A percentile compares a stretch with the other conserved stretches of the same genome.
Evolutionary conservation across 2,888 invertebrate species (phyloP).

Genomic region (Diadromus collaris): DNA sequence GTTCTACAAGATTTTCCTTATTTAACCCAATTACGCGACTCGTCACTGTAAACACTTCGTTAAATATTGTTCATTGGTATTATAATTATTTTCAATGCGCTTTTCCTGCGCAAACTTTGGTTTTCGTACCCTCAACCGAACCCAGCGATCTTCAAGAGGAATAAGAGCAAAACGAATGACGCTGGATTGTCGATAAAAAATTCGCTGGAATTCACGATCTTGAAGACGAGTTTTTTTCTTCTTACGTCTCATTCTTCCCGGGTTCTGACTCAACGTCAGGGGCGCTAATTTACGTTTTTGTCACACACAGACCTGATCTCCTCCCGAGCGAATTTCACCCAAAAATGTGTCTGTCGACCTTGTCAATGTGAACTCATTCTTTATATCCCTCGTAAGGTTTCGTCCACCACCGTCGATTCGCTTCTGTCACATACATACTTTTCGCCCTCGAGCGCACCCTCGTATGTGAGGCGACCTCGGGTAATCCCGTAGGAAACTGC

Average conservation of each 20-base stretch:
- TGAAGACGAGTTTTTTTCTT: slow-evolving; percentile 27
- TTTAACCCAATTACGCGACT: slow-evolving; percentile 22
- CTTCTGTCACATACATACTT: slow-evolving; percentile 2
- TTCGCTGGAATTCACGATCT: slow-evolving; percentile 33
- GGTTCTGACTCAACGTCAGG: slow-evolving; percentile 20
- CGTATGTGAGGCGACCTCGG: not conserved
- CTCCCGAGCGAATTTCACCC: not conserved
- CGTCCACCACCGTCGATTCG: slow-evolving; percentile 15
- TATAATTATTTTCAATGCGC: slow-evolving; percentile 1
- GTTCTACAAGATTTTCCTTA: slow-evolving; percentile 42
- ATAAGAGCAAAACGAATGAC: slow-evolving; percentile 5
- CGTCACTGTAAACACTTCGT: slow-evolving; percentile 5
- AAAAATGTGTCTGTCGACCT: slow-evolving; percentile 3
- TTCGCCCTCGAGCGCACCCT: slow-evolving; percentile 5
- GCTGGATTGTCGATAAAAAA: slow-evolving; percentile 47
- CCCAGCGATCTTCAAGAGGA: not conserved
- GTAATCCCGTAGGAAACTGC: slow-evolving; percentile 18
- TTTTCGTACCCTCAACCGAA: not conserved
- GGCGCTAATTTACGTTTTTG: slow-evolving; percentile 41
- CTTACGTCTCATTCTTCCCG: not conserved
- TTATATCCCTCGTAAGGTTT: slow-evolving; percentile 27
- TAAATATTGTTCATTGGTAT: slow-evolving; percentile 26
- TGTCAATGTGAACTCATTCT: slow-evolving; percentile 31
- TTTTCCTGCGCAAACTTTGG: not conserved
- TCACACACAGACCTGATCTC: not conserved